Evolutionary conservation across 2,888 invertebrate genomes (phyloP).

Genomic region (Alitta virens): DNA sequence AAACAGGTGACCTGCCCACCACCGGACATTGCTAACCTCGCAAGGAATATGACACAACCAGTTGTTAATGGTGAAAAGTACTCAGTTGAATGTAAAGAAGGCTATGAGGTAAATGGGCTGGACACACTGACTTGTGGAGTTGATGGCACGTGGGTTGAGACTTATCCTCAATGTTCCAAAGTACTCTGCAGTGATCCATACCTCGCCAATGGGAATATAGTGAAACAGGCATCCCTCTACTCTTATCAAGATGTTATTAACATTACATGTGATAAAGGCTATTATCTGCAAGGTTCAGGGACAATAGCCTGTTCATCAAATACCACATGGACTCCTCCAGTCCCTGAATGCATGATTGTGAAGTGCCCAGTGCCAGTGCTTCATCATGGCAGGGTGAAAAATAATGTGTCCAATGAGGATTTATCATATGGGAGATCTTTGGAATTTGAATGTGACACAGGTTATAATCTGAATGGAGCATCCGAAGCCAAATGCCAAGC

Average conservation of each 20-base stretch:
- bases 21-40: slow-evolving; percentile 13
- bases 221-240: background rate
- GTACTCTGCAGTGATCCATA: slow-evolving; percentile 1
- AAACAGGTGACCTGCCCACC: slow-evolving; percentile 30
- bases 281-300: background rate
- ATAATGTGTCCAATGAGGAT: background rate
- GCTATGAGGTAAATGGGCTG: slow-evolving; percentile 7
- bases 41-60: too few relatives aligned
- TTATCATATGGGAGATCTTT: slow-evolving; percentile 5
- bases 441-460: slow-evolving; percentile 1
- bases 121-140: slow-evolving; percentile 10
- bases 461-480: slow-evolving; percentile 24
- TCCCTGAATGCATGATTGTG: background rate
- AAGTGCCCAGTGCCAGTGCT: background rate
- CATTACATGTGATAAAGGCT: slow-evolving; percentile 6
- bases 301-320: slow-evolving; percentile 3
- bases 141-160: slow-evolving; percentile 25
- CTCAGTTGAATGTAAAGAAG: background rate
- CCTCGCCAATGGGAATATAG: slow-evolving; percentile 7
- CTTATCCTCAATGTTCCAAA: slow-evolving; percentile 29
- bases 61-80: too few relatives aligned
- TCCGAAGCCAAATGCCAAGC: slow-evolving; percentile 22
- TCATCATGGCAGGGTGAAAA: background rate
- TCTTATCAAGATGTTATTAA: background rate
- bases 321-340: background rate